Conservation (phyloP, 1,140 invertebrate genomes). For the Papilio dardanus region DNA sequence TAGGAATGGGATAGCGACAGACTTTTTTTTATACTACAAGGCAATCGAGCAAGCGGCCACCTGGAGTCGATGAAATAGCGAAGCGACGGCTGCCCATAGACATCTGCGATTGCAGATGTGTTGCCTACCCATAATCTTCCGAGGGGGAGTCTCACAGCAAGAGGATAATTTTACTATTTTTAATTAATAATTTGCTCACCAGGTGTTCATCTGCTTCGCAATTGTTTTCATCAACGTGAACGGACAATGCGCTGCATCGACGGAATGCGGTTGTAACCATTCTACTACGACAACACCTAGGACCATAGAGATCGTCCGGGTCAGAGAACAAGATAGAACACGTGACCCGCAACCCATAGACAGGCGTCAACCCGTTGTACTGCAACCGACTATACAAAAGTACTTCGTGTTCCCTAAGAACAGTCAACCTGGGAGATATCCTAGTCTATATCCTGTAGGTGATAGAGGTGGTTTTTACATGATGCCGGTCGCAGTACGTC, state of each 20-base stretch:
- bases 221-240: not conserved
- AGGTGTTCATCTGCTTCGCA: not conserved
- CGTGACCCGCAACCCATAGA: not conserved
- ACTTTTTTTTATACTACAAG: too few relatives aligned
- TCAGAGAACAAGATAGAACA: not conserved
- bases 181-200: not conserved
- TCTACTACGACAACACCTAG: not conserved
- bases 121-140: too few relatives aligned
- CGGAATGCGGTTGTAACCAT: not conserved
- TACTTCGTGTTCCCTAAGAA: not conserved
- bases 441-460: not conserved
- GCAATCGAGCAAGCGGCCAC: too few relatives aligned
- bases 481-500: not conserved
- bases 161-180: not conserved
- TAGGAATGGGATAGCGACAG: too few relatives aligned
- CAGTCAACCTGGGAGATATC: not conserved
- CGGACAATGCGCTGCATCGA: not conserved
- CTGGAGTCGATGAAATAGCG: too few relatives aligned
- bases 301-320: not conserved
- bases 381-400: conserved; percentile 9
- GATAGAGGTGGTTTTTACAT: not conserved
- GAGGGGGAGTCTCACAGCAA: too few relatives aligned
- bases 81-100: too few relatives aligned
- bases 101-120: too few relatives aligned
- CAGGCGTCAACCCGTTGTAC: not conserved